Evolutionary conservation across 1,140 invertebrate genomes (phyloP), one percentile per base, ranked within the genome.

Genomic region (Ceratina australensis): DNA sequence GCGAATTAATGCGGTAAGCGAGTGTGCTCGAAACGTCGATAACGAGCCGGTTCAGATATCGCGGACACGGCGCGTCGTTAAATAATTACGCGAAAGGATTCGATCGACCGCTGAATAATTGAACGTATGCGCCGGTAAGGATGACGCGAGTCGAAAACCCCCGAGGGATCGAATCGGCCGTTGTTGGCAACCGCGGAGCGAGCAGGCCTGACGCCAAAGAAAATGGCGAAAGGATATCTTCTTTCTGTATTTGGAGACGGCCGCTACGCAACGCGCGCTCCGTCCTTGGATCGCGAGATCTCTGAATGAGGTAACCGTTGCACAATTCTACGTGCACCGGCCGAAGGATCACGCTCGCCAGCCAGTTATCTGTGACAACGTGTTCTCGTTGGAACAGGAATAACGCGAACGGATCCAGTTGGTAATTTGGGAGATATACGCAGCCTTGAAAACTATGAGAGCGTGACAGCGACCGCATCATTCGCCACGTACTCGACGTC

Each of bases 381-480:
- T 20, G 24, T n/a, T 68, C 24, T 42, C 2, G 3, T 20, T 47
- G 8, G 26, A 69, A 60, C 26, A 72, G 71, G 57, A 16, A 78
- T 64, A 20, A 61, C 10, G 61, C 16, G 20, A 22, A 26, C 74
- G 42, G 24, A 71, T 80, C 49, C 24, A 28, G 50, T 52, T 67
- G 50, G 59, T 56, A 85, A 59, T 47, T 82, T n/a, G 52, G 49
- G 72, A 64, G 84, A 81, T 80, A 78, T 87, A 42, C 33, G 33
- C 33, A 89, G 86, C 90, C 89, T 90, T 89, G 89, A 91, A 90
- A 90, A 85, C 67, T 85, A 89, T 63, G 85, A 86, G 84, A 90
- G 88, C 90, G 83, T 89, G 77, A 89, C 88, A 82, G 84, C 73
- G 61, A 77, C 71, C 81, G 57, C 69, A 72, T 83, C 77, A 73